Evolutionary conservation across 2,888 invertebrate genomes (phyloP).

Genomic region (Rhodophaea formosa): DNA sequence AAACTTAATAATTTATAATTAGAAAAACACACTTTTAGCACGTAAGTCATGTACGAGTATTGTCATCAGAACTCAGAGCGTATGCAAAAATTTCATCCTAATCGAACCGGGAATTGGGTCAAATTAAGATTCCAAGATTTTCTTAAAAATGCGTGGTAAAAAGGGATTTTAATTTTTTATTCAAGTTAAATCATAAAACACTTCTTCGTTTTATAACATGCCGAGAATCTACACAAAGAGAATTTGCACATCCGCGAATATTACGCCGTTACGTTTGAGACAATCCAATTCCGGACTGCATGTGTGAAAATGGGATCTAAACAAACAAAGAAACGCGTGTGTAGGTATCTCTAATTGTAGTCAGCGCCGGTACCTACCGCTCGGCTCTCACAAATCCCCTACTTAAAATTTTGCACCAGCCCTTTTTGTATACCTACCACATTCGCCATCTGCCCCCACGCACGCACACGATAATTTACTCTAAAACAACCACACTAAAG

Average conservation of each 20-base stretch:
- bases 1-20: too few species aligned
- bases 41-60: too few species aligned
- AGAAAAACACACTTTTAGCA: too few species aligned
- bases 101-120: too few species aligned
- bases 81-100: too few species aligned
- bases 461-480: conserved; percentile 40
- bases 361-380: conserved; percentile 51
- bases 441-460: conserved; percentile 47
- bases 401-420: conserved; percentile 76
- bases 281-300: conserved; percentile 4
- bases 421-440: conserved; percentile 74
- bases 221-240: background rate
- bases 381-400: conserved; percentile 68
- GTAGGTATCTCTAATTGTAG: conserved; percentile 31
- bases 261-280: conserved; percentile 1
- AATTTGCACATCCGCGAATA: background rate
- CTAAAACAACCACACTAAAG: conserved; percentile 33
- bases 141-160: too few species aligned
- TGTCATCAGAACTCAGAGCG: too few species aligned
- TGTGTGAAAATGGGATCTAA: conserved; percentile 3
- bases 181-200: too few species aligned
- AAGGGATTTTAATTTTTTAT: too few species aligned
- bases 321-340: conserved; percentile 10
- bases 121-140: too few species aligned
- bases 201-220: background rate